A percentile compares a stretch with the other conserved stretches of the same genome.
Evolutionary conservation across 2,888 invertebrate genomes (phyloP).

Genomic region (Apamea sordens): DNA sequence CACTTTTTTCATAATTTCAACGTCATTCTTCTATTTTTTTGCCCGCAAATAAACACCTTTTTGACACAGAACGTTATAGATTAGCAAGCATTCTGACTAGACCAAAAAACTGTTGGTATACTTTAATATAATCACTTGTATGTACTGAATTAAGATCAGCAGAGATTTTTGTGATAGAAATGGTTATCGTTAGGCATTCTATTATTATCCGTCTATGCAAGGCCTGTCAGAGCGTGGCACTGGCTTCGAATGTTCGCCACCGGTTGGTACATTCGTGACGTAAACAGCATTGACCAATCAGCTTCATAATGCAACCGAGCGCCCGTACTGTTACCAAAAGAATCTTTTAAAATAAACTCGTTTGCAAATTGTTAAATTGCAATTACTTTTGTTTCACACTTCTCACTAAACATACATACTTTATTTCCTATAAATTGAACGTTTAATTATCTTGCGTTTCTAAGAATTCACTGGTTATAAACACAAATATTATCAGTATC

Average conservation of each 20-base stretch:
- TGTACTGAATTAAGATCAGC: not conserved
- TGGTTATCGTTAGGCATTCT: conserved; percentile 38
- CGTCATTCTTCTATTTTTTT: conserved; percentile 1
- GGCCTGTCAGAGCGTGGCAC: conserved; percentile 26
- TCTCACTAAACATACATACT: conserved; percentile 5
- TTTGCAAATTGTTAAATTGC: no score
- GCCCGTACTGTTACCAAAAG: conserved; percentile 48
- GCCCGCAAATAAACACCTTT: not conserved
- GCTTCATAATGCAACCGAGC: conserved; percentile 35
- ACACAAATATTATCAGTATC: not conserved
- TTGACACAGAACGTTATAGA: not conserved
- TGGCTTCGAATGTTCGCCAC: conserved; percentile 23
- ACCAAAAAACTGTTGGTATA: not conserved
- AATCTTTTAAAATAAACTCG: conserved; percentile 33
- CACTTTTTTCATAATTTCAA: conserved; percentile 6
- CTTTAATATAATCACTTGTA: not conserved
- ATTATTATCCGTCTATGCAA: conserved; percentile 48
- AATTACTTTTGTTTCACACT: conserved; percentile 18
- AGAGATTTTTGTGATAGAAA: conserved; percentile 15
- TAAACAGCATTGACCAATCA: conserved; percentile 57
- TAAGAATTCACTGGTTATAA: not conserved
- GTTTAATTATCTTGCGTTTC: conserved; percentile 4
- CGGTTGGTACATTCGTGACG: conserved; percentile 51
- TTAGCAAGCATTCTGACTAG: not conserved
- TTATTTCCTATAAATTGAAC: conserved; percentile 35